These are phyloP conservation scores for Erebia palarica DNA, from an alignment of 2,888 invertebrate genomes.

Conservation along the genomic window DNA sequence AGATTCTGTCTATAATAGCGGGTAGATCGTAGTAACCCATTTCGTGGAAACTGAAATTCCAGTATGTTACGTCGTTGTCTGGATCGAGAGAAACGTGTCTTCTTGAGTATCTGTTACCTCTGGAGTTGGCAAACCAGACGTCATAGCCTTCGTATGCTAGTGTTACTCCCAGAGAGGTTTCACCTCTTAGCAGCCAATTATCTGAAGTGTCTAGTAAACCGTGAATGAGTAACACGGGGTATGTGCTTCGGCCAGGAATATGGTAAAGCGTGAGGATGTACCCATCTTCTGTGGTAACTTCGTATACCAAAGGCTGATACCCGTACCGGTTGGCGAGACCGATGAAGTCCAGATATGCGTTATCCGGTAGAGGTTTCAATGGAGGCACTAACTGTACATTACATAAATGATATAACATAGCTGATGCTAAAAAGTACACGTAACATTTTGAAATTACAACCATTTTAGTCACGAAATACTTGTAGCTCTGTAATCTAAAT, in stretches of 20 bases:
- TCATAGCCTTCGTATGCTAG: constrained; percentile 52
- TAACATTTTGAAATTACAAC: too few relatives aligned
- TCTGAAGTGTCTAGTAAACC: constrained; percentile 48
- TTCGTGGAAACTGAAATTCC: constrained; percentile 81
- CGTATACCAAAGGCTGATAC: constrained; percentile 38
- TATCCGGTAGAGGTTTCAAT: neutral
- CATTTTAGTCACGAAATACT: neutral
- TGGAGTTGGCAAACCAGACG: constrained; percentile 57
- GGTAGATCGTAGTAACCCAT: constrained; percentile 83
- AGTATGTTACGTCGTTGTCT: constrained; percentile 58
- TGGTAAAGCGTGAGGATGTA: constrained; percentile 49
- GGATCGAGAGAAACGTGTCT: constrained; percentile 69
- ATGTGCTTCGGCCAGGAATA: constrained; percentile 42
- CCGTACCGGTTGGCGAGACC: constrained; percentile 44
- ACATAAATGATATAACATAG: neutral
- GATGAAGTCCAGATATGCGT: constrained; percentile 34
- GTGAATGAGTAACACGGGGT: constrained; percentile 47
- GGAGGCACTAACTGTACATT: neutral
- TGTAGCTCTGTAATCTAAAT: neutral
- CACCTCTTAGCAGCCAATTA: constrained; percentile 48
- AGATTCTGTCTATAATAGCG: constrained; percentile 77
- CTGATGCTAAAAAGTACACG: neutral
- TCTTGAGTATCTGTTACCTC: constrained; percentile 83
- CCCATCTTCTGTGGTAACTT: constrained; percentile 50
- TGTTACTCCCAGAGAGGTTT: constrained; percentile 44